Evolutionary conservation across 2,113 vertebrate genomes (phyloP).

Genomic region (Callospermophilus lateralis): DNA sequence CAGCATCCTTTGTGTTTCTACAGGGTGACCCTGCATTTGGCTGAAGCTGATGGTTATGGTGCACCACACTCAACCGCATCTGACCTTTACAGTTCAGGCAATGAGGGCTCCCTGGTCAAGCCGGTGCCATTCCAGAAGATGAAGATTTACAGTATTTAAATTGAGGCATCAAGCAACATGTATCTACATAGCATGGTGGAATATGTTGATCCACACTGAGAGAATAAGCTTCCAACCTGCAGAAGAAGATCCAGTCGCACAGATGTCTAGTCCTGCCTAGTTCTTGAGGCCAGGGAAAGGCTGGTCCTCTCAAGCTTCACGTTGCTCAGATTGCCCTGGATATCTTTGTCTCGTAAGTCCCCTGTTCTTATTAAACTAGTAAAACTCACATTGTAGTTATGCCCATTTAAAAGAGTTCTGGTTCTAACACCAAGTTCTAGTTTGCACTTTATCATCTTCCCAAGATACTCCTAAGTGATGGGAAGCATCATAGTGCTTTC

Average conservation of each 20-base stretch:
- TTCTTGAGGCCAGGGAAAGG: not conserved
- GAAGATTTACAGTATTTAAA: not conserved
- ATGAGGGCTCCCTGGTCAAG: not conserved
- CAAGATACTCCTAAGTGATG: not conserved
- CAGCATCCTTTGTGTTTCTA: not conserved
- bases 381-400: not conserved
- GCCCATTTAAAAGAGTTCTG: not conserved
- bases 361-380: not conserved
- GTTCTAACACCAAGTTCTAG: not conserved
- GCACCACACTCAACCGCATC: not conserved
- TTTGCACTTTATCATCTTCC: not conserved
- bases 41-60: not conserved
- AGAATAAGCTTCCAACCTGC: not conserved
- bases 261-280: not conserved
- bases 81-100: not conserved
- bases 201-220: too few species aligned
- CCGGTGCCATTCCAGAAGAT: not conserved
- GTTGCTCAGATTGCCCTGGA: not conserved
- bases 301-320: accelerated
- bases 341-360: not conserved
- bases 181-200: accelerated
- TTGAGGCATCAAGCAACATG: not conserved
- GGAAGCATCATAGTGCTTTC: not conserved
- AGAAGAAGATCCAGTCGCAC: not conserved
- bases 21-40: not conserved